These are phyloP conservation scores for Neodiprion fabricii DNA, from an alignment of 1,140 invertebrate genomes.

Conservation along the genomic window DNA sequence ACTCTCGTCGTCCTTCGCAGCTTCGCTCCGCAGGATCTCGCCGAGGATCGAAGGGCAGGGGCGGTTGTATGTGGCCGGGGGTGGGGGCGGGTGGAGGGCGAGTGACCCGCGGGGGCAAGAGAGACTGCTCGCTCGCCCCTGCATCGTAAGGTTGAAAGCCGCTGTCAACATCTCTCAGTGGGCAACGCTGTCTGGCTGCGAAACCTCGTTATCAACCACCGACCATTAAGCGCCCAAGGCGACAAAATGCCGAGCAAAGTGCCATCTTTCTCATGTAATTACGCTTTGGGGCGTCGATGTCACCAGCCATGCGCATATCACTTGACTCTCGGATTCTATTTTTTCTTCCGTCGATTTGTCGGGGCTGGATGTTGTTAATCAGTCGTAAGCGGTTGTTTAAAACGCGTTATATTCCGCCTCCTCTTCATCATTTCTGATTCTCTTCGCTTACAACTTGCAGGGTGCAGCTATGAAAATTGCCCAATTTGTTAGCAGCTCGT, in stretches of 20 bases:
- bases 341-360: neutral
- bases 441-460: no score
- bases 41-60: no score
- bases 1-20: no score
- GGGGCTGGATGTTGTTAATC: no score
- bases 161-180: conserved; percentile 63
- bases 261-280: conserved; percentile 62
- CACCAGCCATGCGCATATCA: conserved; percentile 26
- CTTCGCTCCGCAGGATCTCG: neutral
- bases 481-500: no score
- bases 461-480: no score
- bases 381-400: no score
- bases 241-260: conserved; percentile 60
- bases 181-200: conserved; percentile 50
- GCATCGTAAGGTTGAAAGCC: conserved; percentile 56
- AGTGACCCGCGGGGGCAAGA: neutral
- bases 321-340: neutral
- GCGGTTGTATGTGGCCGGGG: no score
- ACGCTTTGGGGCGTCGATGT: conserved; percentile 52
- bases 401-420: no score
- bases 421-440: no score
- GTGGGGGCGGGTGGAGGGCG: neutral
- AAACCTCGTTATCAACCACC: conserved; percentile 63
- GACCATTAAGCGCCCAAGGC: conserved; percentile 62
- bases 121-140: neutral